Evolutionary conservation across 2,888 invertebrate genomes (phyloP).

Genomic region (Apoderus coryli): DNA sequence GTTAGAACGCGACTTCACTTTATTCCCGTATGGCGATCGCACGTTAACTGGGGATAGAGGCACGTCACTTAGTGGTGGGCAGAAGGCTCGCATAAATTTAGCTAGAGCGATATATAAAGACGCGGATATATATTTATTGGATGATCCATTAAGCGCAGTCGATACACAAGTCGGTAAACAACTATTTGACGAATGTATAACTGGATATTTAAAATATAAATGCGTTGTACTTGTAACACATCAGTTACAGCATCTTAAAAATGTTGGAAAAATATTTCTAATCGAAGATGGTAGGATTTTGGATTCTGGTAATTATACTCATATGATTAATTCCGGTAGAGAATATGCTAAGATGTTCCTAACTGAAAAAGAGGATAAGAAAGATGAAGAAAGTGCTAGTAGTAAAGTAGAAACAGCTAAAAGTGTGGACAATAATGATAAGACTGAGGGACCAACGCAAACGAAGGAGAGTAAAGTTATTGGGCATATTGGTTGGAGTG

Average conservation of each 20-base stretch:
- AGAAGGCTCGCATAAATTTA: constrained; percentile 73
- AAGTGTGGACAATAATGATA: background rate
- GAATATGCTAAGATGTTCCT: constrained; percentile 39
- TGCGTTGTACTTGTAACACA: constrained; percentile 63
- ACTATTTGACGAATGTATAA: constrained; percentile 68
- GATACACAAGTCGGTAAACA: constrained; percentile 79
- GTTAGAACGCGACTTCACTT: constrained; percentile 51
- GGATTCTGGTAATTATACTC: constrained; percentile 45
- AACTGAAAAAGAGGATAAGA: constrained; percentile 10
- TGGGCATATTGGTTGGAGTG: constrained; percentile 32
- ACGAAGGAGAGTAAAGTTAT: background rate
- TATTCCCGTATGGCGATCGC: constrained; percentile 63
- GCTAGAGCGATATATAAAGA: constrained; percentile 73
- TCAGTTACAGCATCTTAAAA: constrained; percentile 49
- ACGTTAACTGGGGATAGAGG: constrained; percentile 66
- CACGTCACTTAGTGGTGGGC: constrained; percentile 59
- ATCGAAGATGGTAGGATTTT: constrained; percentile 40
- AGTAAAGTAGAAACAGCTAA: constrained; percentile 1
- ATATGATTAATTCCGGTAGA: too few species aligned
- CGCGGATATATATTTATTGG: constrained; percentile 71
- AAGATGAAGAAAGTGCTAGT: constrained; percentile 8
- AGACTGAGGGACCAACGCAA: background rate
- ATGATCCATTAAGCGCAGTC: constrained; percentile 82
- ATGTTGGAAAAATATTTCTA: constrained; percentile 38
- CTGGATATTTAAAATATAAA: constrained; percentile 44